These are phyloP conservation scores for Drosophila takahashii DNA, from an alignment of 1,140 invertebrate species.

Conservation along the genomic window DNA sequence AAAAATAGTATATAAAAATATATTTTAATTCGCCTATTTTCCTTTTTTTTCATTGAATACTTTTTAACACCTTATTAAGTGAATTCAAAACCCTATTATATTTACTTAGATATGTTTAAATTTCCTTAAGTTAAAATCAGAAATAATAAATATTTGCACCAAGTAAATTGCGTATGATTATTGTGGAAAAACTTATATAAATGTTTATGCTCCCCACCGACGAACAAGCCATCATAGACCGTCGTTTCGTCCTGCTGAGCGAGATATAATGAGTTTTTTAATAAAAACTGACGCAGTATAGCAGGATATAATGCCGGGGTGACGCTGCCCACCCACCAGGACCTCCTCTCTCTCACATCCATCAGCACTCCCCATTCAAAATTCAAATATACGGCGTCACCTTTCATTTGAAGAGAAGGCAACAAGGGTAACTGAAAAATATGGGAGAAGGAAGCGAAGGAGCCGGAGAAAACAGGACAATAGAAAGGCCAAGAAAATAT, in stretches of 20 bases:
- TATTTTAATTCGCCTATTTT: too few relatives aligned
- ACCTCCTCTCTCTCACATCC: conserved; percentile 5
- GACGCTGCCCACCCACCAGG: neutral
- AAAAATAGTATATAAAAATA: too few relatives aligned
- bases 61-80: too few relatives aligned
- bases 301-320: conserved; percentile 47
- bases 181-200: conserved; percentile 2
- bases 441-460: neutral
- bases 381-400: conserved; percentile 64
- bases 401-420: conserved; percentile 56
- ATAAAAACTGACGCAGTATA: conserved; percentile 49
- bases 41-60: too few relatives aligned
- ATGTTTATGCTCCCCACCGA: neutral
- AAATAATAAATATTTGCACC: too few relatives aligned
- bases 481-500: conserved; percentile 3
- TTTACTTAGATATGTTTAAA: too few relatives aligned
- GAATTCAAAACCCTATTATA: too few relatives aligned
- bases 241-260: conserved; percentile 36
- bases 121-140: too few relatives aligned
- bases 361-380: conserved; percentile 40
- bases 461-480: conserved; percentile 18
- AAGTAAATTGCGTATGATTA: neutral
- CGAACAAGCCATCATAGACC: conserved; percentile 24
- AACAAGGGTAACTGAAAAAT: conserved; percentile 31
- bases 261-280: conserved; percentile 72